Evolutionary conservation across 2,113 vertebrate species (phyloP).

Genomic region (Semnopithecus entellus): DNA sequence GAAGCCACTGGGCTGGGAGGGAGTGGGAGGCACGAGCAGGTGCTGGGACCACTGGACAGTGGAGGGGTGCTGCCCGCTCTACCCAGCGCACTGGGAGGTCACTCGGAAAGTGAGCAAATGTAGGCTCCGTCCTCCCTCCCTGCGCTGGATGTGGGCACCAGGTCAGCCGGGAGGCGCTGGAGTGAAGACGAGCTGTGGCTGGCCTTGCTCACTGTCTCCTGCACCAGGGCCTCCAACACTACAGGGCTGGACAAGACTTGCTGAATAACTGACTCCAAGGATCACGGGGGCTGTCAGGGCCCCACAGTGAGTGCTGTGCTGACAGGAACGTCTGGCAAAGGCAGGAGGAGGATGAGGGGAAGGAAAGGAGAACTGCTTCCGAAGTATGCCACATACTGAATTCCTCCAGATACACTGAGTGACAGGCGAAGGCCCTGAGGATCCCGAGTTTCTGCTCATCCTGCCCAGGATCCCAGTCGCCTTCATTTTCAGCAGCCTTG

Average conservation of each 20-base stretch:
- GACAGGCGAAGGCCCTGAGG: background rate
- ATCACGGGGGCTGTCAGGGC: background rate
- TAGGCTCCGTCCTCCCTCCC: background rate
- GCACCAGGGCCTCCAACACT: background rate
- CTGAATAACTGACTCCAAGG: background rate
- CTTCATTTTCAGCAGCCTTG: background rate
- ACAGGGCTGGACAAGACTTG: background rate
- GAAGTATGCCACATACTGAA: fast-evolving
- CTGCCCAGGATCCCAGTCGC: no score
- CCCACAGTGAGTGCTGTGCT: background rate
- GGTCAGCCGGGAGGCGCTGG: background rate
- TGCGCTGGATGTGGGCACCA: background rate
- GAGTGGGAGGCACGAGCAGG: background rate
- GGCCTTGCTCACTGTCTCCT: background rate
- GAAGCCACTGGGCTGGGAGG: background rate
- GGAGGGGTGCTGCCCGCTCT: fast-evolving
- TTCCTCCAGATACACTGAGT: background rate
- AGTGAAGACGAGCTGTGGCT: background rate
- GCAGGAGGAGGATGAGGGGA: background rate
- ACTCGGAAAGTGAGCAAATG: background rate
- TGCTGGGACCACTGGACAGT: background rate
- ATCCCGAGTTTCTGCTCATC: no score
- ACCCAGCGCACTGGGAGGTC: background rate
- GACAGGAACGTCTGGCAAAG: no score
- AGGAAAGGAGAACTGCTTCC: background rate